Evolutionary conservation across 2,888 invertebrate species (phyloP), one percentile per base, ranked within the genome.

Genomic region (Drosophila mimica): DNA sequence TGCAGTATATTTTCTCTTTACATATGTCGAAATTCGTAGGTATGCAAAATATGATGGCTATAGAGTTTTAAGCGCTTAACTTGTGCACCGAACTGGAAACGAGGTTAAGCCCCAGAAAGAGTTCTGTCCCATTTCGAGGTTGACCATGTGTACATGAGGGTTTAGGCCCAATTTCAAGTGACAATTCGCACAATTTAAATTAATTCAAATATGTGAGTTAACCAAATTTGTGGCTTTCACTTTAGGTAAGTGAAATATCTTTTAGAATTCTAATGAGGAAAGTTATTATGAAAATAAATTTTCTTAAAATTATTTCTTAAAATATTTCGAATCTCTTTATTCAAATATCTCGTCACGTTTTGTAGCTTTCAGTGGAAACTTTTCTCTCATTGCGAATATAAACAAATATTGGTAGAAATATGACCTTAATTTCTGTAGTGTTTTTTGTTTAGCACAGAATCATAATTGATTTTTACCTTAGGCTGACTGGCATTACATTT

Each of bases 101-200:
- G 74, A 49, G 85, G 90, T 82, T 82, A 89, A 67, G 65, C 64
- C 56, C 61, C 31, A 60, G 48, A 73, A 9, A 49, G 61, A 68
- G 56, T 74, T 74, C 46, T 52, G 25, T 33, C n/a, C 17, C 28
- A 31, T 25, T 57, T n/a, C 11, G 36, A 54, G 9, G 46, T 46
- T 25, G 46, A 25, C 46, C 20, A 9, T 51, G 30, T 11, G 3
- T 8, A 8, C 20, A 57, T 30, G 30, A 9, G 25, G 31, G 46
- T 20, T 53, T 57, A 38, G 34, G n/a, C 36, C 48, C 20, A 48
- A 38, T 38, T 49, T 34, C 15, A 43, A 62, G 82, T 68, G 76
- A 84, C 88, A 89, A 84, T 83, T 83, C 79, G 68, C 70, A 71
- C 62, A 87, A 74, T 71, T 87, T 73, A 79, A 84, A 87, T 74